phyloP scores from a whole-genome alignment of 2,113 vertebrate genomes.

The Menura novaehollandiae region DNA sequence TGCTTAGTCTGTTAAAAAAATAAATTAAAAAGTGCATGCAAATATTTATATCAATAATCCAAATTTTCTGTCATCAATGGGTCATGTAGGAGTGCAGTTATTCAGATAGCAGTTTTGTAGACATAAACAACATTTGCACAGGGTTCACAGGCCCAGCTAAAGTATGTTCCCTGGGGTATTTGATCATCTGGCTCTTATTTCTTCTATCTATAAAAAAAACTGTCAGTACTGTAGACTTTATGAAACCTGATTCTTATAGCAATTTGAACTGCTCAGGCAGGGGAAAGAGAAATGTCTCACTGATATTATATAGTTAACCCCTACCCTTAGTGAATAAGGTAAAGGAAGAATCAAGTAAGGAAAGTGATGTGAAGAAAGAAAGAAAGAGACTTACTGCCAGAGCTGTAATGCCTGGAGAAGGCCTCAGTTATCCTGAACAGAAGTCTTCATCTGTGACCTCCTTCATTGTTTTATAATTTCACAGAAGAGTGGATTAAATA shows the following conservation, averaged over 20 bases:
- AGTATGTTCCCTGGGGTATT: background rate
- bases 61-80: background rate
- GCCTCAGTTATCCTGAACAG: background rate
- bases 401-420: background rate
- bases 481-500: background rate
- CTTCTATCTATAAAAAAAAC: background rate
- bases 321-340: background rate
- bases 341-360: background rate
- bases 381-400: background rate
- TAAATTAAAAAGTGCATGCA: background rate
- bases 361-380: background rate
- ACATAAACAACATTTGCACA: background rate
- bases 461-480: background rate
- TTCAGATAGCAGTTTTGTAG: background rate
- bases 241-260: background rate
- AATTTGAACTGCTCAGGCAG: background rate
- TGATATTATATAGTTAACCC: background rate
- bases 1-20: background rate
- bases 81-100: background rate
- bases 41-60: background rate
- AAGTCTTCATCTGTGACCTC: background rate
- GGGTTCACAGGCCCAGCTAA: background rate
- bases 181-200: background rate
- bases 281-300: background rate
- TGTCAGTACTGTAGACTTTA: background rate